Conservation (phyloP, 2,888 invertebrate species). For the Conistra vaccinii region DNA sequence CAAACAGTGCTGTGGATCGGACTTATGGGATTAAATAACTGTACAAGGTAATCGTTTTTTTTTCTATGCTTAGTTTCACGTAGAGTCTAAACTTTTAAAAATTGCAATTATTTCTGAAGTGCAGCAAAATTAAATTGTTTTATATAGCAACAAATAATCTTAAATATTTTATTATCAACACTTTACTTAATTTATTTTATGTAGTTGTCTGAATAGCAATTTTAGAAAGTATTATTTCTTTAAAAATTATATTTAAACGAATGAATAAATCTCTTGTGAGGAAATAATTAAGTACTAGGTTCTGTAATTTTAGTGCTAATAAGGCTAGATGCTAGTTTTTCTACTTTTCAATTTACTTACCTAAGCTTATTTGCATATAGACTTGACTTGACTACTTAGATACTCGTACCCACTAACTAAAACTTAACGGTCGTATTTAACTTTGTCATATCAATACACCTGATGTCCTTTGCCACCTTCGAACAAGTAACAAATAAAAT, state of each 20-base stretch:
- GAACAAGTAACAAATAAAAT: neutral
- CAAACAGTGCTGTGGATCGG: slow-evolving; percentile 47
- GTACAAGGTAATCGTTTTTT: slow-evolving; percentile 49
- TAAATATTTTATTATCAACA: neutral
- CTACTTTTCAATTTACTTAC: neutral
- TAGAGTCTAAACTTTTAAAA: neutral
- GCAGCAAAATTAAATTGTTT: slow-evolving; percentile 25
- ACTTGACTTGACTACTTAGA: neutral
- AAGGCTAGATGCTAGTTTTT: neutral
- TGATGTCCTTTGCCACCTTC: neutral
- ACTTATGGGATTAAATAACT: slow-evolving; percentile 43
- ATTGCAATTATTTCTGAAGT: neutral
- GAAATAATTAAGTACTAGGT: neutral
- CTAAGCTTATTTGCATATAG: neutral
- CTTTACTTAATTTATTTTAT: neutral
- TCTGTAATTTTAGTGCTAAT: neutral
- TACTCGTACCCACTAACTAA: neutral
- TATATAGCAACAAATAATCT: slow-evolving; percentile 27
- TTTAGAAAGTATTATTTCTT: neutral
- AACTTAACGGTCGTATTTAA: neutral
- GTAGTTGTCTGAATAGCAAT: neutral
- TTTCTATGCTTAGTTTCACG: slow-evolving; percentile 17
- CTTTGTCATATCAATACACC: neutral
- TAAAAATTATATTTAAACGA: neutral
- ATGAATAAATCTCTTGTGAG: neutral